These are phyloP conservation scores for Artemia sinica DNA, from an alignment of 2,888 invertebrate species.

Conservation along the genomic window DNA sequence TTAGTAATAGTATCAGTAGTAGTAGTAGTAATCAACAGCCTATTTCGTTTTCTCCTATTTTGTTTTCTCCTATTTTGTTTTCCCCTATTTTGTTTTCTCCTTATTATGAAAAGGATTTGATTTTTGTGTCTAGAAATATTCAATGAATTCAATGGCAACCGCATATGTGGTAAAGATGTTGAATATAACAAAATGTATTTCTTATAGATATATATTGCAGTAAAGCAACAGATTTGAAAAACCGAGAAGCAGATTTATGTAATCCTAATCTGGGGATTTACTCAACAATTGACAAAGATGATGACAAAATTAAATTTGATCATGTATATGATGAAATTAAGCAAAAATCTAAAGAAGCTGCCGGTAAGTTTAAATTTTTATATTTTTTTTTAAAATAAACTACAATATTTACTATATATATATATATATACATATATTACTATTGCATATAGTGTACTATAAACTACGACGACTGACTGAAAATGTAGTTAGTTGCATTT, in stretches of 20 bases:
- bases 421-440: no score
- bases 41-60: not conserved
- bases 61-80: no score
- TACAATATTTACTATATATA: no score
- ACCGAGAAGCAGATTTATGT: slow-evolving; percentile 62
- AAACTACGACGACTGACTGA: no score
- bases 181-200: not conserved
- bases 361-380: slow-evolving; percentile 5
- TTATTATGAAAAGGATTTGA: no score
- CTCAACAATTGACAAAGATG: slow-evolving; percentile 52
- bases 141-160: no score
- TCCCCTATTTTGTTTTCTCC: no score
- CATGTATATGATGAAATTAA: slow-evolving; percentile 81
- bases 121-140: no score
- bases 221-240: slow-evolving; percentile 38
- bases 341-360: slow-evolving; percentile 48
- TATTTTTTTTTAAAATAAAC: no score
- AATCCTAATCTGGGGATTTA: slow-evolving; percentile 61
- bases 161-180: no score
- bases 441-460: no score
- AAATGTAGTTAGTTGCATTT: no score
- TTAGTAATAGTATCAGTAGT: not conserved
- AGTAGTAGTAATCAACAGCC: not conserved
- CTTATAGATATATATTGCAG: slow-evolving; percentile 23
- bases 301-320: slow-evolving; percentile 47